Evolutionary conservation across 1,140 invertebrate genomes (phyloP), one percentile per base, ranked within the genome.

Genomic region (Chelonus insularis): DNA sequence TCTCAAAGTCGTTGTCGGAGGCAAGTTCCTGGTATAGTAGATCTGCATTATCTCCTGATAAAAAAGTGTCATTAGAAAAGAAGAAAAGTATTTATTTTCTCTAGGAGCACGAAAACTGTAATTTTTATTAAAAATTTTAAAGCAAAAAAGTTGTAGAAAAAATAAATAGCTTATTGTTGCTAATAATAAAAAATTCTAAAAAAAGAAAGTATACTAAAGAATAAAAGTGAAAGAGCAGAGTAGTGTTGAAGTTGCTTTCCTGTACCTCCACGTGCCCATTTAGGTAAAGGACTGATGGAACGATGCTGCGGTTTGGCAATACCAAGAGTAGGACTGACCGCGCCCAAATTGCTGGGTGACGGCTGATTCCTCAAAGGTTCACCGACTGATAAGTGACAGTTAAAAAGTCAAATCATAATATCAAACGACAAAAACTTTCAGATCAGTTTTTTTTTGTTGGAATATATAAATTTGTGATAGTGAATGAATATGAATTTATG

Each of bases 261-360:
- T 71, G 66, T 74, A 78, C 71, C 84, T 85, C 84, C 84, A 82
- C 83, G 75, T 62, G 83, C 83, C 84, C 84, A 85, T 72, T 84
- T 84, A 20, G 84, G 84, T 56, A 85, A 72, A 36, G 84, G 84
- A 72, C 84, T 85, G 68, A 84, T 68, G 36, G 82, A 71, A 51
- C 81, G 76, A 51, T 75, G 74, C 57, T 76, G 72, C 43, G 67
- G 50, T 72, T 76, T 76, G 71, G 66, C 66, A 60, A 73, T 72
- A 51, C 71, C 74, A 59, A 75, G 62, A 57, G 65, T 70, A 43
- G 80, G 76, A 64, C 76, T 81, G 60, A 73, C 68, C 29, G 74
- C 69, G 67, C 73, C 74, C 68, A 76, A 73, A 70, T 77, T 77
- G 63, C 72, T 74, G 58, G 84, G 84, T 48, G 79, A 83, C 59